These are phyloP conservation scores for Pangasius krempfi DNA, from an alignment of 2,797 vertebrate genomes.

Conservation along the genomic window DNA sequence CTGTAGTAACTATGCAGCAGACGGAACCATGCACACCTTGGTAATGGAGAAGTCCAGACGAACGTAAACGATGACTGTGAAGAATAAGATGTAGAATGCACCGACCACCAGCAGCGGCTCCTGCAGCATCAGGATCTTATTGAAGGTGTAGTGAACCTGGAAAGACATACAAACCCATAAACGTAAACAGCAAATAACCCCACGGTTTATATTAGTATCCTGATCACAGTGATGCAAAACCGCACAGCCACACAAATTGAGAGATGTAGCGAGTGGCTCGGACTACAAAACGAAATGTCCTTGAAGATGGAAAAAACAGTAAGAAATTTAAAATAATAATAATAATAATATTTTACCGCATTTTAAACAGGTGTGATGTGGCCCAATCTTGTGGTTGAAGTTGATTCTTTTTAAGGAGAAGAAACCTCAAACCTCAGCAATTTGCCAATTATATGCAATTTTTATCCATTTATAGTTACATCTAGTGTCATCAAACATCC, in stretches of 20 bases:
- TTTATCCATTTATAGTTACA: background rate
- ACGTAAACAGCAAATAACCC: background rate
- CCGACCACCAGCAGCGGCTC: constrained; percentile 95
- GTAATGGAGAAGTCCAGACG: constrained; percentile 98
- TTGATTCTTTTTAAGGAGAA: no score
- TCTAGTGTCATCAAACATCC: background rate
- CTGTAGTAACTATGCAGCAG: background rate
- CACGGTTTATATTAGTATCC: background rate
- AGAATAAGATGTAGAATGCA: constrained; percentile 96
- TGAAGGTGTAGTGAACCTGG: constrained; percentile 95
- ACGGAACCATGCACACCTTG: constrained; percentile 78
- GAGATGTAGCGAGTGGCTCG: background rate
- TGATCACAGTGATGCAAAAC: background rate
- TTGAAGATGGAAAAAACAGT: background rate
- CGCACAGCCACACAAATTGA: background rate
- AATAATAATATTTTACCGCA: background rate
- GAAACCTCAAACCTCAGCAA: no score
- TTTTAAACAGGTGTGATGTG: background rate
- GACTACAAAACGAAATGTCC: background rate
- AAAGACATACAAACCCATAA: background rate
- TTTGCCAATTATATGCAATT: background rate
- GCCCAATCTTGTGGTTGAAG: background rate
- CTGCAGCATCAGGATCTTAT: constrained; percentile 97
- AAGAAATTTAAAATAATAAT: no score
- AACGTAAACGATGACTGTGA: constrained; percentile 97